Evolutionary conservation across 2,113 vertebrate species (phyloP).

Genomic region (Pangasianodon gigas): DNA sequence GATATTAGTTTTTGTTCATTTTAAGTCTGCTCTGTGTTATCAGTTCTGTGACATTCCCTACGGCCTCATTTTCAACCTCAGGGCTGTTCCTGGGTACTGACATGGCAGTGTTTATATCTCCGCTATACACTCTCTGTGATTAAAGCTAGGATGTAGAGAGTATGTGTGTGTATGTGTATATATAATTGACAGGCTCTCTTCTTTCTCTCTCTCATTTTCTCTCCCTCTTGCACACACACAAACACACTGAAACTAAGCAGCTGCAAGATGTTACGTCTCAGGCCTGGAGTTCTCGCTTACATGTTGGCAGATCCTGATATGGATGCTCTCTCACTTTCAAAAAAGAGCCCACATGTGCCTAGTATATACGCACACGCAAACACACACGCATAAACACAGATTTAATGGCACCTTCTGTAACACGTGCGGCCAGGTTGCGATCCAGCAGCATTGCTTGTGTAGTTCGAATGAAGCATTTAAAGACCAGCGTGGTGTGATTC

Average conservation of each 20-base stretch:
- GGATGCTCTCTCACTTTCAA: slow-evolving; percentile 39
- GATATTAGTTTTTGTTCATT: slow-evolving; percentile 45
- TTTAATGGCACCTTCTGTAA: not conserved
- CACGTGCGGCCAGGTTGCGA: slow-evolving; percentile 6
- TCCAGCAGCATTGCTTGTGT: not conserved
- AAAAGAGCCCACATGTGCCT: slow-evolving; percentile 24
- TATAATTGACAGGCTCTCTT: slow-evolving; percentile 17
- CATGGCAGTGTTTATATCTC: slow-evolving; percentile 71
- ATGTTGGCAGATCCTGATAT: slow-evolving; percentile 35
- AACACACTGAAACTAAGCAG: slow-evolving; percentile 21
- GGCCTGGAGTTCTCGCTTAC: slow-evolving; percentile 38
- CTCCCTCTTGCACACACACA: not conserved
- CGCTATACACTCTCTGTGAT: slow-evolving; percentile 67
- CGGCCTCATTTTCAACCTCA: slow-evolving; percentile 64
- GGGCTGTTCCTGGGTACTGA: slow-evolving; percentile 72
- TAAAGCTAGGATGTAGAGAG: slow-evolving; percentile 53
- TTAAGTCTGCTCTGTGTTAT: slow-evolving; percentile 41
- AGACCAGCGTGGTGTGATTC: slow-evolving; percentile 2
- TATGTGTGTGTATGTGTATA: not conserved
- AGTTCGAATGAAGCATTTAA: not conserved
- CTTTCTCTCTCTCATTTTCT: not conserved
- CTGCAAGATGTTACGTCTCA: slow-evolving; percentile 30
- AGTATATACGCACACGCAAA: not conserved
- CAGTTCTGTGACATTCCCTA: not conserved
- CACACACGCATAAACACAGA: not conserved